These are phyloP conservation scores for Trachymyrmex septentrionalis DNA, from an alignment of 1,140 invertebrate species.

Conservation along the genomic window DNA sequence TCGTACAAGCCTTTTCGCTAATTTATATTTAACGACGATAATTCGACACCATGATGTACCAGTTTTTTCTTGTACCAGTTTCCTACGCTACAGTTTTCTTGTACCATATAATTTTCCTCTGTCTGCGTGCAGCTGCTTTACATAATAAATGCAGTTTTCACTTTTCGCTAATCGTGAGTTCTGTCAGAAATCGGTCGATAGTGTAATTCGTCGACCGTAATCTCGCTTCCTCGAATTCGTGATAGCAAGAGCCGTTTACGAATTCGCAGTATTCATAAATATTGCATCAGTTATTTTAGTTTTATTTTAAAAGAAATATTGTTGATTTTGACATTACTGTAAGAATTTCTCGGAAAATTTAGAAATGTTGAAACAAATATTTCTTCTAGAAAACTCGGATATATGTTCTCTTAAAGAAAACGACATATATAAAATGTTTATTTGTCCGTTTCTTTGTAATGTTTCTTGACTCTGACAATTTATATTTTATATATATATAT, in stretches of 20 bases:
- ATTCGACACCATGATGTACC: conserved; percentile 36
- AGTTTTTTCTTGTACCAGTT: conserved; percentile 25
- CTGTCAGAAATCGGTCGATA: background rate
- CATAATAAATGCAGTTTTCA: conserved; percentile 61
- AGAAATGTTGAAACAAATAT: conserved; percentile 12
- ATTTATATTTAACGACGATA: conserved; percentile 45
- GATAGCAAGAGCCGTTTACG: background rate
- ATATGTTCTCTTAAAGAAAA: background rate
- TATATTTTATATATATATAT: too few relatives aligned
- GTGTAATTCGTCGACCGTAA: conserved; percentile 12
- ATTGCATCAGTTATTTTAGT: conserved; percentile 12
- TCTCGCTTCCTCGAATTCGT: background rate
- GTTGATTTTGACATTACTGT: background rate
- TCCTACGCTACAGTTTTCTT: conserved; percentile 7
- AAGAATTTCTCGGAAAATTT: conserved; percentile 9
- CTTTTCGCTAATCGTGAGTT: conserved; percentile 33
- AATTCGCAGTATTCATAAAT: background rate
- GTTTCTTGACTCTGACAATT: too few relatives aligned
- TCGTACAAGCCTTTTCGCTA: background rate
- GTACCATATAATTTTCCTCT: conserved; percentile 59
- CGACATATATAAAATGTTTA: background rate
- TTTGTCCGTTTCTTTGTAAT: background rate
- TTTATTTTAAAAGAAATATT: background rate
- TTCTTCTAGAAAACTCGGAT: background rate
- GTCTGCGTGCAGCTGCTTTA: background rate